A percentile compares a stretch with the other conserved stretches of the same genome.
phyloP scores from a whole-genome alignment of 2,113 vertebrate species.

The Platanista minor region DNA sequence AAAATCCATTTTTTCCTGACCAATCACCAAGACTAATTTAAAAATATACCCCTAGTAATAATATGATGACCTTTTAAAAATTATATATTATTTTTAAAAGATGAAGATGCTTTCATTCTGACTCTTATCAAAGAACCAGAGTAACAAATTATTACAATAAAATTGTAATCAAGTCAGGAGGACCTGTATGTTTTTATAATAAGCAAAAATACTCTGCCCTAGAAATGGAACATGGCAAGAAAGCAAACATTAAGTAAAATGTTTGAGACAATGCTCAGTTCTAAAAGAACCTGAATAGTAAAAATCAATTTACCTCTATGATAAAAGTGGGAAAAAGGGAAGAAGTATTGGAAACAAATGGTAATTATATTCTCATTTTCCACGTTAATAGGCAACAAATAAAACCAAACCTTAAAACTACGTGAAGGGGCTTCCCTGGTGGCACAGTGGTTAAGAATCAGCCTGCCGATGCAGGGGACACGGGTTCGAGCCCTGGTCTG shows the following conservation, averaged over 20 bases:
- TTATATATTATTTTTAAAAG: background rate
- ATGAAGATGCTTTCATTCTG: background rate
- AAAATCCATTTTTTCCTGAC: background rate
- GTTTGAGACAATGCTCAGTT: background rate
- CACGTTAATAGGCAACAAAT: background rate
- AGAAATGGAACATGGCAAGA: background rate
- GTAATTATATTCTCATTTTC: background rate
- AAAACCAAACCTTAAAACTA: background rate
- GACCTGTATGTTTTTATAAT: background rate
- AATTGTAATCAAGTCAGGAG: background rate
- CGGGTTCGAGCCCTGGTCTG: too few species aligned
- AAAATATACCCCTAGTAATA: background rate
- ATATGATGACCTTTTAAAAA: background rate
- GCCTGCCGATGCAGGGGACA: too few species aligned
- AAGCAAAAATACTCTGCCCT: background rate
- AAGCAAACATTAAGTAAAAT: background rate
- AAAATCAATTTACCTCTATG: background rate
- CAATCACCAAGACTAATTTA: background rate
- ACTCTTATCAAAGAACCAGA: background rate
- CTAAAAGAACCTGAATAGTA: background rate
- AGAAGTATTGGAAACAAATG: background rate
- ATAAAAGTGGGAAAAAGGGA: background rate
- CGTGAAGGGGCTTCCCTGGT: too few species aligned
- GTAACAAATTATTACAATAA: background rate
- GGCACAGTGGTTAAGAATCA: too few species aligned